Evolutionary conservation across 2,113 vertebrate species (phyloP).

Genomic region (Zosterops japonicus): DNA sequence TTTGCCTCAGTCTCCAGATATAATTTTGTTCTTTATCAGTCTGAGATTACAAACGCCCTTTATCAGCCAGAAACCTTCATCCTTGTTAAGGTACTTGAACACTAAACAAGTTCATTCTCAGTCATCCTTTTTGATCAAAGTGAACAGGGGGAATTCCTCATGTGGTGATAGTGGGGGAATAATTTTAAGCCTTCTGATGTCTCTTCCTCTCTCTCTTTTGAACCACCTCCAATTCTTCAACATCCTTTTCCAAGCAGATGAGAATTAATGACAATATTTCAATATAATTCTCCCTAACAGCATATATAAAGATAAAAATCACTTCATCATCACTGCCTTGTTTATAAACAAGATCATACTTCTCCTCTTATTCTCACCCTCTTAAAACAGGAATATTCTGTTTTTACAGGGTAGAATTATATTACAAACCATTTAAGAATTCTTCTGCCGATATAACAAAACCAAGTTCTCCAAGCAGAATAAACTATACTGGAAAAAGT

Average conservation of each 20-base stretch:
- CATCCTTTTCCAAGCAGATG: background rate
- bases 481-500: background rate
- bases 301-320: background rate
- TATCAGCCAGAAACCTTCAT: background rate
- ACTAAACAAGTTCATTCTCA: background rate
- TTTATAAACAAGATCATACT: background rate
- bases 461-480: background rate
- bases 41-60: background rate
- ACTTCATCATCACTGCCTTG: background rate
- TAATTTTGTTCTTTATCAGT: background rate
- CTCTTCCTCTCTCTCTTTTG: background rate
- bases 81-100: background rate
- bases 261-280: background rate
- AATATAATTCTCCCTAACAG: background rate
- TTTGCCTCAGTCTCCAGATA: background rate
- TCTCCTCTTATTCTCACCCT: background rate
- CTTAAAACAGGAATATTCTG: background rate
- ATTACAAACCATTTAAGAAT: background rate
- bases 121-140: background rate
- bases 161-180: background rate
- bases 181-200: background rate
- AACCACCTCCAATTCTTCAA: conserved; percentile 20
- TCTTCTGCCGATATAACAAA: background rate
- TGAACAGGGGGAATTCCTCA: conserved; percentile 27
- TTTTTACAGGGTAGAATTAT: background rate